Base-by-base conservation (phyloP, 2,797 vertebrate genomes). In the Epinephelus coioides region DNA sequence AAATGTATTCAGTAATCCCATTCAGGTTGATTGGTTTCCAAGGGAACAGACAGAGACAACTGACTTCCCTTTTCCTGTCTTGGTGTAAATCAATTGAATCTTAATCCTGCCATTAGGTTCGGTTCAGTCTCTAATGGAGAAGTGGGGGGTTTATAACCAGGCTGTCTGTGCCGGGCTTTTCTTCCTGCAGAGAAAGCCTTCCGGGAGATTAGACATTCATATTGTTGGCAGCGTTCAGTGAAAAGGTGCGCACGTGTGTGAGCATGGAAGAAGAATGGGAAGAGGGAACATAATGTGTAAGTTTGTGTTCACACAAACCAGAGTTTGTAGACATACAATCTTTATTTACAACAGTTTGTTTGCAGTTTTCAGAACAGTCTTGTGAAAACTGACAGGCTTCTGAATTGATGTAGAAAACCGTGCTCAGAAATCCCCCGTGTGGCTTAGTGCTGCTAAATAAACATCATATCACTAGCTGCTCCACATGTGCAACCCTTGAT, bases 11-110 rank as follows among this genome's bases (percentile, higher is more conserved):
- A 73, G 19, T 78, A 82, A 86, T 82, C 75, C 69, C 72, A 78
- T 91, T 90, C 82, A 70, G 64, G 53, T 81, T 82, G 83, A 89
- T 83, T 78, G 78, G 89, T 94, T 93, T 90, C 92, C 89, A 88
- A 77, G 90, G 89, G 80, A 94, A 92, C 89, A 73, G 69, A 82
- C 54, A 54, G 73, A 90, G 78, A 89, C 76, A 85, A 80, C 59
- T 19, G 56, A 66, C 21, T 76, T 81, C 51, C 30, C 64, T 67
- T 65, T 70, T 62, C 54, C 59, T 56, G 55, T 79, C 64, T 54
- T 56, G 71, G 21, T 86, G 69, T 44, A 86, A 89, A 92, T 91
- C 83, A 84, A 83, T 76, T 82, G 75, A 86, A 83, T 90, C 78
- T 81, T 73, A 89, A 91, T 89, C 84, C 66, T 49, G 62, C 53